Evolutionary conservation across 2,113 vertebrate species (phyloP).

Genomic region (Chamaea fasciata): DNA sequence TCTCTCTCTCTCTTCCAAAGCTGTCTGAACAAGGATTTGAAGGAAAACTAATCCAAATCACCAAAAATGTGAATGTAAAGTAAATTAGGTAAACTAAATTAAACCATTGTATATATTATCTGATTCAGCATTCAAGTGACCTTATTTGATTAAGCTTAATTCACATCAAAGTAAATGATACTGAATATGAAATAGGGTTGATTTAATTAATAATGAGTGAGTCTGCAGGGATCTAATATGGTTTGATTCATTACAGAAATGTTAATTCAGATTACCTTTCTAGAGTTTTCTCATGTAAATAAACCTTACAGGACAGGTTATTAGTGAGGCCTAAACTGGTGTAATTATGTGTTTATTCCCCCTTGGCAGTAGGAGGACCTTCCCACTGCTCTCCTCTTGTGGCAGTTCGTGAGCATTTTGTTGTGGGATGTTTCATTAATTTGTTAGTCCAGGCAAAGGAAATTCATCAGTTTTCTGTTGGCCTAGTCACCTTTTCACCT

Average conservation of each 20-base stretch:
- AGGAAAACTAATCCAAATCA: not conserved
- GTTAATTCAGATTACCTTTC: conserved; percentile 43
- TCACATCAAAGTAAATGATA: conserved; percentile 42
- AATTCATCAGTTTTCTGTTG: not conserved
- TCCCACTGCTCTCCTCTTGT: not conserved
- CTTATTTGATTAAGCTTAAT: conserved; percentile 54
- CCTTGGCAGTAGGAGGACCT: not conserved
- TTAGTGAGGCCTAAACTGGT: not conserved
- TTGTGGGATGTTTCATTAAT: not conserved
- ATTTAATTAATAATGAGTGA: conserved; percentile 55
- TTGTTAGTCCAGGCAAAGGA: not conserved
- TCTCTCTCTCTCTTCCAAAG: not conserved
- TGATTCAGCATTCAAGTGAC: conserved; percentile 9
- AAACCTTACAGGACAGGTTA: not conserved
- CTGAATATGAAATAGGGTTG: conserved; percentile 46
- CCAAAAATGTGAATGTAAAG: not conserved
- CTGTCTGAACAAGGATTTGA: not conserved
- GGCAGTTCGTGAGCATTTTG: not conserved
- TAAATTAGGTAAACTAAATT: conserved; percentile 35
- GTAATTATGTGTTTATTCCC: not conserved
- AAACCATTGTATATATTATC: conserved; percentile 14
- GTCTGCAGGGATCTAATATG: conserved; percentile 46
- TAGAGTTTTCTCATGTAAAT: not conserved
- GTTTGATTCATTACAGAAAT: conserved; percentile 42
- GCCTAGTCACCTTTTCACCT: not conserved